Base-by-base conservation (phyloP, 2,797 vertebrate species). In the Ctenochaetus hawaiiensis region DNA sequence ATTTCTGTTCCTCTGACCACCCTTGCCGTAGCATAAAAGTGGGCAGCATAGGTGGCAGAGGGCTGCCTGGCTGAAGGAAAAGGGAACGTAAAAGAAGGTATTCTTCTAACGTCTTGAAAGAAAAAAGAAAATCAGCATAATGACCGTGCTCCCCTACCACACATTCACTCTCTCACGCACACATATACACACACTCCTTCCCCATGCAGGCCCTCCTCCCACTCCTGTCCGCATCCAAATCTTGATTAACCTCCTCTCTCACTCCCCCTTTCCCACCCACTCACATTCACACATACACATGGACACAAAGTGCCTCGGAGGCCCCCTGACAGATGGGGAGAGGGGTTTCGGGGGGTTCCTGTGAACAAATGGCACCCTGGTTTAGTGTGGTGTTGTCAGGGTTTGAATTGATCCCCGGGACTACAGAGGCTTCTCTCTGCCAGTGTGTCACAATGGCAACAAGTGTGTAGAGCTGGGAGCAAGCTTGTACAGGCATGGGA, bases 261-360 rank as follows among this genome's bases (percentile, higher is more conserved):
- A 91, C 91, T 85, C 93, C 89, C 90, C 85, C 84, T 89, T 93
- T 93, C 91, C 93, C 93, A 93, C 93, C 92, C 94, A 93, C 93
- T 83, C 91, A 91, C 94, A 95, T 94, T 95, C 95, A 96, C 94
- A 91, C 71, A 84, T 79, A 84, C 89, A 91, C 90, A 84, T 59
- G 68, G 82, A 90, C 92, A 92, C 95, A 95, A 95, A 96, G 94
- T 96, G 94, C 92, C 85, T 85, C 75, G 69, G 94, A 94, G 93
- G 95, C 94, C 93, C 94, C 91, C 95, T 96, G 96, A 96, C 96
- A 96, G 96, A 96, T 96, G 96, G 96, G 95, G 93, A 93, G 93
- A 93, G 90, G 81, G 84, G 87, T 93, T 94, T 94, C 62, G 76
- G 91, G 93, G 88, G 90, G 89, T 91, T 93, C 81, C 91, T 92